These are phyloP conservation scores for Chirona hameri DNA, from an alignment of 2,888 invertebrate species.

Conservation along the genomic window DNA sequence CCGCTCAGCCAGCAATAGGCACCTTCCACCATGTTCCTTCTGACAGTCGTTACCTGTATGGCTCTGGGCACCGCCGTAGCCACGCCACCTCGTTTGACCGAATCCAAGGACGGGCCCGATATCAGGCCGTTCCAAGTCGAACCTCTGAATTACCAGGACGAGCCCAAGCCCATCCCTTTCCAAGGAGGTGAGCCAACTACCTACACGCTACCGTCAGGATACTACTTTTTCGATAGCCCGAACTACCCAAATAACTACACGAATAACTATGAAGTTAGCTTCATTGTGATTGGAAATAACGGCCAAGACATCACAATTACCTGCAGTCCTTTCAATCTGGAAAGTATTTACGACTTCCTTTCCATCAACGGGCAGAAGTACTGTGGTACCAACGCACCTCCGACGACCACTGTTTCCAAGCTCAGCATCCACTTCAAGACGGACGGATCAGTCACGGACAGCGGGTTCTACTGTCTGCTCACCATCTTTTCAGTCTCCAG, in stretches of 20 bases:
- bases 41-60: no score
- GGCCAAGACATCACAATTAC: neutral
- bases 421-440: neutral
- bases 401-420: neutral
- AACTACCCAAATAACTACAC: neutral
- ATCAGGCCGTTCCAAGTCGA: no score
- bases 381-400: neutral
- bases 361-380: neutral
- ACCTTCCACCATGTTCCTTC: no score
- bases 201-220: neutral
- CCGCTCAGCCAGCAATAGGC: no score
- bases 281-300: neutral
- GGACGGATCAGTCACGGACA: neutral
- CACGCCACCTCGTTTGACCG: no score
- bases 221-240: neutral
- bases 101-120: no score
- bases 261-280: neutral
- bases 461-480: constrained; percentile 2
- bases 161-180: no score
- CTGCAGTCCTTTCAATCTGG: neutral
- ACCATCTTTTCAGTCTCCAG: no score
- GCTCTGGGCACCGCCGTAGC: no score
- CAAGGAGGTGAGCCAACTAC: no score
- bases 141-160: no score
- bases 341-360: neutral